These are phyloP conservation scores for Ecdyonurus torrentis DNA, from an alignment of 2,888 invertebrate species.

Conservation along the genomic window DNA sequence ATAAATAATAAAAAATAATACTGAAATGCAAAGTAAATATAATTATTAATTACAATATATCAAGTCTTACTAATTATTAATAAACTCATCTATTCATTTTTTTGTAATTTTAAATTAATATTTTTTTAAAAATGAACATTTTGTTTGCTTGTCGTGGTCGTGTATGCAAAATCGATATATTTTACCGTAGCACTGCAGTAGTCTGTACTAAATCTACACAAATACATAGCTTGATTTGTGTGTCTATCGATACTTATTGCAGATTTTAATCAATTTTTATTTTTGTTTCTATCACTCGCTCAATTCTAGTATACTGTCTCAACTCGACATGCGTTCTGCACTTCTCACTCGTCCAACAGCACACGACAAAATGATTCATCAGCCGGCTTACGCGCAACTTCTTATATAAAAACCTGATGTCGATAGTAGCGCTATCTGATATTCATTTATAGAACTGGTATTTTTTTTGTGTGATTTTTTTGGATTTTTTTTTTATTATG, in stretches of 20 bases:
- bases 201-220: not conserved
- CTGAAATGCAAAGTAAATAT: too few relatives aligned
- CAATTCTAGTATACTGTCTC: too few relatives aligned
- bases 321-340: not conserved
- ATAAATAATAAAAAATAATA: too few relatives aligned
- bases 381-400: not conserved
- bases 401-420: not conserved
- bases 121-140: too few relatives aligned
- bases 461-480: too few relatives aligned
- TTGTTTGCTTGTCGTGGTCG: too few relatives aligned
- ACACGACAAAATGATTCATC: not conserved
- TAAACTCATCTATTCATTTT: too few relatives aligned
- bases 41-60: too few relatives aligned
- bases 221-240: not conserved
- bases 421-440: not conserved
- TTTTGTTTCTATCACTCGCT: not conserved
- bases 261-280: not conserved
- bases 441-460: too few relatives aligned
- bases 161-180: not conserved
- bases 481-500: too few relatives aligned
- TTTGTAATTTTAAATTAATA: too few relatives aligned
- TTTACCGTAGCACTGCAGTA: not conserved
- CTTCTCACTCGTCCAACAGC: not conserved
- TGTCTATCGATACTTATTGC: not conserved
- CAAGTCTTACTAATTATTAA: too few relatives aligned